phyloP scores from a whole-genome alignment of 1,140 invertebrate genomes.

The Drosophila grimshawi region DNA sequence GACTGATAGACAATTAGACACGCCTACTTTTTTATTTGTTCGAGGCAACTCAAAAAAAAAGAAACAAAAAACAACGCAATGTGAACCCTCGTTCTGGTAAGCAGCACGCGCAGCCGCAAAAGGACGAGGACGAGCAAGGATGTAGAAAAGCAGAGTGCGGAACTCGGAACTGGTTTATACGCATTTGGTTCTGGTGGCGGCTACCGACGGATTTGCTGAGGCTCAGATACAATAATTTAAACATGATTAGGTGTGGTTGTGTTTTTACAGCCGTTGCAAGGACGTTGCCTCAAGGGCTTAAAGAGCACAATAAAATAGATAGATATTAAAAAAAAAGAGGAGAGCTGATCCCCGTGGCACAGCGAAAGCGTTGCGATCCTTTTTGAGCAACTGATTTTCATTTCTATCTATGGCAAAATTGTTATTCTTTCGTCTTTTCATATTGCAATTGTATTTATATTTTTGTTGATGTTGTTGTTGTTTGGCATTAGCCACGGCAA shows the following conservation, averaged over 20 bases:
- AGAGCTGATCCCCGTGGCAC: conserved; percentile 43
- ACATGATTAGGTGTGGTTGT: conserved; percentile 84
- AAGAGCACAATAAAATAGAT: conserved; percentile 49
- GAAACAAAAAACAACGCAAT: neutral
- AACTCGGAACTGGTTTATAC: conserved; percentile 72
- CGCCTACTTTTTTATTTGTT: conserved; percentile 66
- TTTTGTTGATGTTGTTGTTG: conserved; percentile 29
- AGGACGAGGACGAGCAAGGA: conserved; percentile 11
- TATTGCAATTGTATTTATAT: conserved; percentile 70
- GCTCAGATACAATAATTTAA: conserved; percentile 82
- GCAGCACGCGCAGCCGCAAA: conserved; percentile 63
- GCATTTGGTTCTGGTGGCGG: conserved; percentile 56
- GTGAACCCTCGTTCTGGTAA: conserved; percentile 21
- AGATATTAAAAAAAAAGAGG: conserved; percentile 8
- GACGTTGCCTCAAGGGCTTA: conserved; percentile 68
- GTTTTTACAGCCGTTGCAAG: conserved; percentile 78
- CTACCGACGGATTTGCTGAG: conserved; percentile 46
- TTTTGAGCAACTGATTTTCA: conserved; percentile 12
- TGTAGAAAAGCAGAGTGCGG: neutral
- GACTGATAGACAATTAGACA: conserved; percentile 77
- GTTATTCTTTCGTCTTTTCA: conserved; percentile 78
- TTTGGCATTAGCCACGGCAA: conserved; percentile 71
- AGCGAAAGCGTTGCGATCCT: conserved; percentile 38
- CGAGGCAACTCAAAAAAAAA: conserved; percentile 7
- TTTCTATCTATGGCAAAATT: conserved; percentile 38